Percentiles rank a stretch among this genome's conserved stretches.
Evolutionary conservation across 2,113 vertebrate species (phyloP).

Genomic region (Oxygymnocypris stewartii): DNA sequence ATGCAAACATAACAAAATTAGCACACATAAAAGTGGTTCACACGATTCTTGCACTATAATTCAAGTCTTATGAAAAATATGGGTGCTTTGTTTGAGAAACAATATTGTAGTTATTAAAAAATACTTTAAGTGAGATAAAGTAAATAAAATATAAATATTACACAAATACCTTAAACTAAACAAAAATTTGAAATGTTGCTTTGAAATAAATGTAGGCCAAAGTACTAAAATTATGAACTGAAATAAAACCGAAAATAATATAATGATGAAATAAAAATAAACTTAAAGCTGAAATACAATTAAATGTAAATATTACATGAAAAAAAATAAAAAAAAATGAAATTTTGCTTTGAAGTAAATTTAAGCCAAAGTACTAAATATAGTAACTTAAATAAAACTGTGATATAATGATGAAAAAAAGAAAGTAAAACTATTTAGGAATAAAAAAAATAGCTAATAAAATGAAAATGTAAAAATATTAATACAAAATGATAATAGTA

Average conservation of each 20-base stretch:
- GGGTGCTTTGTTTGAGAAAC: neutral
- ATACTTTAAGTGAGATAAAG: too few species aligned
- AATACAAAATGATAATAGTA: neutral
- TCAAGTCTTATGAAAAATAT: neutral
- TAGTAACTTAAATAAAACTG: too few species aligned
- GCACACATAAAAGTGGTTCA: neutral
- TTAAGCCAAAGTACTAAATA: too few species aligned
- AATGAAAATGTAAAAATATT: too few species aligned
- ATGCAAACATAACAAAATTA: neutral
- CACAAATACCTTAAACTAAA: neutral
- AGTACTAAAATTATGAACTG: neutral
- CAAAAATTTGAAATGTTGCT: too few species aligned
- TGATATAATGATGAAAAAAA: too few species aligned
- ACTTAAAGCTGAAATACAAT: neutral
- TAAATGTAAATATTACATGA: too few species aligned
- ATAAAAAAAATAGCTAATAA: too few species aligned
- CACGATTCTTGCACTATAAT: neutral
- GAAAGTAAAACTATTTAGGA: too few species aligned
- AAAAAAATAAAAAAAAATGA: neutral
- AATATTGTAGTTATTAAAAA: too few species aligned
- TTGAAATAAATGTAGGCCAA: neutral
- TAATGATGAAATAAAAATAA: neutral
- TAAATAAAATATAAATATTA: too few species aligned
- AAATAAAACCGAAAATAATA: neutral
- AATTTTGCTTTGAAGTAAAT: too few species aligned